A percentile compares a stretch with the other conserved stretches of the same genome.
Conservation (phyloP, 2,888 invertebrate species). For the Coronaproctus castanopsis region DNA sequence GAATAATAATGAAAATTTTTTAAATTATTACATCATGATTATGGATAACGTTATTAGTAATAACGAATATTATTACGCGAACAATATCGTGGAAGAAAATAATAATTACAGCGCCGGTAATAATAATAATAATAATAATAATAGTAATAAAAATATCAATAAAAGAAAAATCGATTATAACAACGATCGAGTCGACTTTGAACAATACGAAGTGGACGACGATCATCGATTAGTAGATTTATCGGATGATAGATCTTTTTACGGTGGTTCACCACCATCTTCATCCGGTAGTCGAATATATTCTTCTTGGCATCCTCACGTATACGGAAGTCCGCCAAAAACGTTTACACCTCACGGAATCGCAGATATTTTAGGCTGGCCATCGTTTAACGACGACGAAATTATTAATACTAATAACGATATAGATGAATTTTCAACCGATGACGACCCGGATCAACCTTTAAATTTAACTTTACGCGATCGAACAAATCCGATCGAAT, state of each 20-base stretch:
- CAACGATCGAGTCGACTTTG: neutral
- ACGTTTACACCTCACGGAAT: slow-evolving; percentile 72
- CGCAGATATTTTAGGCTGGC: slow-evolving; percentile 56
- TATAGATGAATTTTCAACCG: no score
- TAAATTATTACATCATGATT: neutral
- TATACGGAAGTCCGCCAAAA: slow-evolving; percentile 61
- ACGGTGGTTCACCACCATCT: no score
- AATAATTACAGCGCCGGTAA: neutral
- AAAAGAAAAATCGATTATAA: neutral
- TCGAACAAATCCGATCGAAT: no score
- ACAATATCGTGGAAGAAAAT: neutral
- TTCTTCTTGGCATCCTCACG: slow-evolving; percentile 81
- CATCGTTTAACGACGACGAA: slow-evolving; percentile 5
- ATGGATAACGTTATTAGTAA: neutral
- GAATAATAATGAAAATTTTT: no score
- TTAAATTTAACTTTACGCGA: slow-evolving; percentile 25
- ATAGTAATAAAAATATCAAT: slow-evolving; percentile 3
- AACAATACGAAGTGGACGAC: no score
- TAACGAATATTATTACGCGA: neutral
- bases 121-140: neutral
- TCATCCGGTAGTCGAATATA: no score
- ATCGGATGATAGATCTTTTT: neutral
- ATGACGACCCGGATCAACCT: slow-evolving; percentile 22
- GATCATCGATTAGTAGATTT: no score
- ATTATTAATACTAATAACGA: no score